Conservation (phyloP, 2,888 invertebrate species). For the Limenitis arthemis region DNA sequence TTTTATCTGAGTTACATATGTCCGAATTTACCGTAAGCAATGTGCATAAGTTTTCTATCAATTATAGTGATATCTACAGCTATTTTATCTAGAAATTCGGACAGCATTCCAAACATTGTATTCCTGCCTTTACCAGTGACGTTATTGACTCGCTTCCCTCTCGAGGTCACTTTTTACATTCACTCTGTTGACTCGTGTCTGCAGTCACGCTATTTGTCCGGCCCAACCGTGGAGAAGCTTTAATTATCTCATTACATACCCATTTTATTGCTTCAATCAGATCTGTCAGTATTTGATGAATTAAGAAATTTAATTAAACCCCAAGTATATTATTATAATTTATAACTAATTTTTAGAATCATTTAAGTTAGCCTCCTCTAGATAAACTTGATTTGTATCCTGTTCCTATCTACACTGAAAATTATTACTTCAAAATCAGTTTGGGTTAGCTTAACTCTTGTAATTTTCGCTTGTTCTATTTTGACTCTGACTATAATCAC, state of each 20-base stretch:
- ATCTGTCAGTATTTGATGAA: conserved; percentile 17
- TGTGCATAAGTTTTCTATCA: background rate
- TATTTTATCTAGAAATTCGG: conserved; percentile 9
- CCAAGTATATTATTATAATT: background rate
- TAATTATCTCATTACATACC: conserved; percentile 25
- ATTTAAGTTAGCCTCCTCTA: background rate
- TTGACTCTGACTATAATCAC: too few species aligned
- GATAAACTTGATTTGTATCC: too few species aligned
- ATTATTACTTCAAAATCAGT: too few species aligned
- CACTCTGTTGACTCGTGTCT: conserved; percentile 57
- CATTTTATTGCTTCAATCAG: conserved; percentile 19
- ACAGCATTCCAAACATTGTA: conserved; percentile 23
- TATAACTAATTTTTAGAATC: background rate
- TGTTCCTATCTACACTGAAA: too few species aligned
- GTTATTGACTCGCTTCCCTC: conserved; percentile 26
- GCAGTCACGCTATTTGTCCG: conserved; percentile 46
- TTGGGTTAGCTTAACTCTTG: too few species aligned
- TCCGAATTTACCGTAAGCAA: background rate
- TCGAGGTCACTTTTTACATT: conserved; percentile 34
- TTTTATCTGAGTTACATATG: too few species aligned
- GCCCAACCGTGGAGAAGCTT: conserved; percentile 47
- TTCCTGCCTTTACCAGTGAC: conserved; percentile 26
- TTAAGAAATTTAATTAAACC: conserved; percentile 4
- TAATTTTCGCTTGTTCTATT: too few species aligned
- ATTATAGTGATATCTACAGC: background rate